These are phyloP conservation scores for Coptodon bakossiorum DNA, from an alignment of 2,113 vertebrate species.

Conservation along the genomic window DNA sequence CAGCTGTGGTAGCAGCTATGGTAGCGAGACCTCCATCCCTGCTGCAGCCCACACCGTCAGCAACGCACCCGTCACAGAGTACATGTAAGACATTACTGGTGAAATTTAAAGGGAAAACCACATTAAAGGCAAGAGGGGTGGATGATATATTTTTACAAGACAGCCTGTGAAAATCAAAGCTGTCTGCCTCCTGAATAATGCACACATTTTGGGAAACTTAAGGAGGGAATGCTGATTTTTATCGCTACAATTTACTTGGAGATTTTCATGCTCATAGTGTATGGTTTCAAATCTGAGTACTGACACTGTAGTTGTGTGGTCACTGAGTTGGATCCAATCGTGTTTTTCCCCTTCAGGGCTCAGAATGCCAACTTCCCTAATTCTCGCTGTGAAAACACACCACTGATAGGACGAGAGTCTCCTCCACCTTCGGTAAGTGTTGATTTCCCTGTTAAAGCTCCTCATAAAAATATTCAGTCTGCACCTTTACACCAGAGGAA, in stretches of 20 bases:
- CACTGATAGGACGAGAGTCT: constrained; percentile 96
- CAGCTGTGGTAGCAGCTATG: constrained; percentile 98
- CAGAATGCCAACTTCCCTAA: constrained; percentile 99
- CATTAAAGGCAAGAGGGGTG: not conserved
- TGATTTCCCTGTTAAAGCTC: not conserved
- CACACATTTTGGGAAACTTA: not conserved
- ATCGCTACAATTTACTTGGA: not conserved
- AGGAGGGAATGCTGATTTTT: not conserved
- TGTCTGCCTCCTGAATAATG: not conserved
- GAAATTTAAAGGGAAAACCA: not conserved
- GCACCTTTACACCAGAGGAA: not conserved
- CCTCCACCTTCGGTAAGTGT: constrained; percentile 95
- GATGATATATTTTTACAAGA: not conserved
- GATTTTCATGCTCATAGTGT: not conserved
- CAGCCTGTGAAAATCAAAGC: constrained; percentile 36
- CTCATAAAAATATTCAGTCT: not conserved
- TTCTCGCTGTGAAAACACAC: constrained; percentile 97
- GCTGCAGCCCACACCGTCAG: constrained; percentile 96
- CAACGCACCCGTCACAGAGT: constrained; percentile 96
- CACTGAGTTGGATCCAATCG: not conserved
- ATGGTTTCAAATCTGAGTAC: not conserved
- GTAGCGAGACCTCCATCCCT: constrained; percentile 94
- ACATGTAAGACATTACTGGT: constrained; percentile 83
- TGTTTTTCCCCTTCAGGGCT: constrained; percentile 75
- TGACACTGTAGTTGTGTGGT: not conserved